Conservation (phyloP, 2,797 vertebrate genomes). For the Oceanodroma leucorhoa region DNA sequence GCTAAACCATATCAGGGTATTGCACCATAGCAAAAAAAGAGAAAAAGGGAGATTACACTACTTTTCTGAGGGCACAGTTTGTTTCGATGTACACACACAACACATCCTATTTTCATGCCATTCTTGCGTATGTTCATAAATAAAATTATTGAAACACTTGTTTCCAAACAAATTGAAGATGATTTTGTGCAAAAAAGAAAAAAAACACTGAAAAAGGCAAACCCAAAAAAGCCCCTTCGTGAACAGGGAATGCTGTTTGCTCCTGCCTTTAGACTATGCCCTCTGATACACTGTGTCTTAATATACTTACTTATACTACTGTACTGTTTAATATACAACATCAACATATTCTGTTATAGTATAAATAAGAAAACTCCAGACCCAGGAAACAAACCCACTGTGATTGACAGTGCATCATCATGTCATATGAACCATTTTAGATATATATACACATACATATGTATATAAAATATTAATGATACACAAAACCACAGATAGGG, state of each 20-base stretch:
- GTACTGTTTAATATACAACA: conserved; percentile 28
- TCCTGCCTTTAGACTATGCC: neutral
- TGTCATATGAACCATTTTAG: neutral
- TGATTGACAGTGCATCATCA: neutral
- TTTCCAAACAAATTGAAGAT: neutral
- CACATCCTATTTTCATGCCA: neutral
- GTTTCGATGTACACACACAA: neutral
- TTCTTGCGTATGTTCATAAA: conserved; percentile 20
- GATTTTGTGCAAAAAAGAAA: neutral
- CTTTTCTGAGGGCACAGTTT: conserved; percentile 8
- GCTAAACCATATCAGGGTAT: conserved; percentile 1
- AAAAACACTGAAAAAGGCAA: neutral
- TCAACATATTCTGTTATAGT: conserved; percentile 3
- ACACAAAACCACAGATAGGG: neutral
- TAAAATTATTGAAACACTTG: neutral
- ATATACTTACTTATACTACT: conserved; percentile 25
- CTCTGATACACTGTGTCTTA: neutral
- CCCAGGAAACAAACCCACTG: neutral
- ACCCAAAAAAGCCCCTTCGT: neutral
- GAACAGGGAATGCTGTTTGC: neutral
- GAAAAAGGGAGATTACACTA: neutral
- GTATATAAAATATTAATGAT: neutral
- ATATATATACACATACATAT: neutral
- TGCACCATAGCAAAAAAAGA: neutral
- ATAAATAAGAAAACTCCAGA: conserved; percentile 53